Percentiles rank a stretch among this genome's conserved stretches.
Evolutionary conservation across 2,113 vertebrate species (phyloP).

Genomic region (Haplochromis burtoni): DNA sequence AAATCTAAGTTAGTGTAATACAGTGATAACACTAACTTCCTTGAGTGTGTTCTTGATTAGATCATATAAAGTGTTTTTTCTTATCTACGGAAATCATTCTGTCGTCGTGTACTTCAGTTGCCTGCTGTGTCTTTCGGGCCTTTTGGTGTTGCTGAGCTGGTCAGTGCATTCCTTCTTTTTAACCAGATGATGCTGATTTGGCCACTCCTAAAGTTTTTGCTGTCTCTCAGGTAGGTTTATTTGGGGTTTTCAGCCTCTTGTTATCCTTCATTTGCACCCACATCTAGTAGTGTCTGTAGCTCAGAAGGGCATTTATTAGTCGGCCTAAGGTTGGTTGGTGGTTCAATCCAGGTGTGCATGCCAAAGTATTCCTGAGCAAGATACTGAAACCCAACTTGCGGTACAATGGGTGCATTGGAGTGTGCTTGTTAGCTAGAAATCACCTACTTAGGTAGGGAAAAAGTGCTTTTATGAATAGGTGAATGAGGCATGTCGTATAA

Average conservation of each 20-base stretch:
- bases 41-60: neutral
- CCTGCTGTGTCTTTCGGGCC: neutral
- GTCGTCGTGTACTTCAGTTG: neutral
- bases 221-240: neutral
- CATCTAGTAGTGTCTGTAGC: neutral
- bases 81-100: neutral
- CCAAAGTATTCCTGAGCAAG: neutral
- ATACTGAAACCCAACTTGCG: neutral
- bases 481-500: neutral
- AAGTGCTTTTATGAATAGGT: neutral
- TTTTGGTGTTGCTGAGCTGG: neutral
- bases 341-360: neutral
- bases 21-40: neutral
- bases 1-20: neutral
- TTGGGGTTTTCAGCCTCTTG: neutral
- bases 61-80: neutral
- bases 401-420: neutral
- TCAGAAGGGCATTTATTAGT: neutral
- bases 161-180: neutral
- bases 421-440: neutral
- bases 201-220: neutral
- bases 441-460: neutral
- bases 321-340: neutral
- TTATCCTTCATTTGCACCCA: neutral
- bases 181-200: neutral